Percentiles rank a stretch among this genome's conserved stretches.
Conservation (phyloP, 2,888 invertebrate species). For the Hetaerina titia region DNA sequence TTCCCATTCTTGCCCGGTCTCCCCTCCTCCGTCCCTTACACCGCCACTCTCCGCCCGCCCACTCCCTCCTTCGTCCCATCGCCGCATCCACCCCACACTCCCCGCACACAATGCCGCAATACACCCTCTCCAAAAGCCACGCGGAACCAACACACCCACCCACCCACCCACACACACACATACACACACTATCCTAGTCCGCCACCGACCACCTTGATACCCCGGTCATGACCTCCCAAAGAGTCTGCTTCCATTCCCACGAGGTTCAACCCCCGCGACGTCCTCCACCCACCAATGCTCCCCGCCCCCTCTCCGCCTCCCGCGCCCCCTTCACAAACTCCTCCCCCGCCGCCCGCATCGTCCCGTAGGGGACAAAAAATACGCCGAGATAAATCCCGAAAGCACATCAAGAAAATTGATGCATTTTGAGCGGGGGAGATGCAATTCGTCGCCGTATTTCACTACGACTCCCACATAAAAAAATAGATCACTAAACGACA, state of each 20-base stretch:
- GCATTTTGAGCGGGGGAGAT: constrained; percentile 14
- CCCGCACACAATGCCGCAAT: constrained; percentile 61
- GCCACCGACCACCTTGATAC: constrained; percentile 56
- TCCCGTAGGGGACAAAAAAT: background rate
- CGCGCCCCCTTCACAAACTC: no score
- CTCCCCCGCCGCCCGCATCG: background rate
- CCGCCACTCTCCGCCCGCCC: background rate
- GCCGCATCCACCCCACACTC: constrained; percentile 39
- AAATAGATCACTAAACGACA: background rate
- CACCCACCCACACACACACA: background rate
- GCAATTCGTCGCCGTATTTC: constrained; percentile 27
- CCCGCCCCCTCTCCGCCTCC: background rate
- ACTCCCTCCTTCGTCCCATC: constrained; percentile 4
- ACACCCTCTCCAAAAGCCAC: constrained; percentile 53
- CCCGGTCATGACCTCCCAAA: constrained; percentile 65
- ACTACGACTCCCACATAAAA: constrained; percentile 9
- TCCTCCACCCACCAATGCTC: background rate
- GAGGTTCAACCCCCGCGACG: background rate
- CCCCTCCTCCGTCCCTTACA: background rate
- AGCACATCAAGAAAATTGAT: constrained; percentile 30
- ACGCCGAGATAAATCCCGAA: background rate
- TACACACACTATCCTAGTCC: background rate
- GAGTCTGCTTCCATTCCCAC: constrained; percentile 58
- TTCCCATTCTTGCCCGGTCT: background rate
- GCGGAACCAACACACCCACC: background rate